Base-by-base conservation (phyloP, 1,140 invertebrate genomes). In the Bombus confusus region DNA sequence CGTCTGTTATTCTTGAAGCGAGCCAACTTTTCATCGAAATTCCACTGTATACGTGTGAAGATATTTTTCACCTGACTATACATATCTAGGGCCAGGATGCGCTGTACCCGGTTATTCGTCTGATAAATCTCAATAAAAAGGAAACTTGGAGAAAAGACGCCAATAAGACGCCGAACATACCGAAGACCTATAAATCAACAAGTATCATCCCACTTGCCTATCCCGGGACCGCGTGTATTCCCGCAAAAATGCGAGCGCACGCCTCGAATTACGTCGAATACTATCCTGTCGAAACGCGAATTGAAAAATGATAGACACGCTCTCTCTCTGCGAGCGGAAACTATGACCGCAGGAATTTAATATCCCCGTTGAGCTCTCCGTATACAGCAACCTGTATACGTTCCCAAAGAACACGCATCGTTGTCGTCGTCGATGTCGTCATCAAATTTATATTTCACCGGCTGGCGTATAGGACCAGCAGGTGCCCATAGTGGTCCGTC, bases 361-460 rank as follows among this genome's bases (percentile, higher is more conserved):
- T 89, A 89, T 89, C 79, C 68, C 62, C 52, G 72, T 76, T 74
- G 66, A 64, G 59, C 57, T 68, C 57, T 43, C 62, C 41, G 62
- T 57, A 31, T 77, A 31, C 57, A 34, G 41, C 43, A 81, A 64
- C 39, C 64, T 28, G 74, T 73, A 62, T 57, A 71, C 34, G 8
- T 74, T 52, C 31, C 62, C 52, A 59, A 82, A 47, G 69, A 68
- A 43, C 74, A 80, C 86, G 82, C 72, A 81, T 69, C 62, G 41
- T 73, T 43, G 39, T 73, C 72, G 57, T 52, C 62, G 80, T 78
- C 83, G 73, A 78, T 81, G 87, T 90, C 90, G 89, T 91, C 91
- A 91, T 93, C 90, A 93, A 93, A 94, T 93, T 92, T 91, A 91
- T 93, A 92, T 93, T 93, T 92, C 84, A 89, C 87, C 64, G 64